Evolutionary conservation across 1,140 invertebrate species (phyloP), one percentile per base, ranked within the genome.

Genomic region (Agrilus planipennis): DNA sequence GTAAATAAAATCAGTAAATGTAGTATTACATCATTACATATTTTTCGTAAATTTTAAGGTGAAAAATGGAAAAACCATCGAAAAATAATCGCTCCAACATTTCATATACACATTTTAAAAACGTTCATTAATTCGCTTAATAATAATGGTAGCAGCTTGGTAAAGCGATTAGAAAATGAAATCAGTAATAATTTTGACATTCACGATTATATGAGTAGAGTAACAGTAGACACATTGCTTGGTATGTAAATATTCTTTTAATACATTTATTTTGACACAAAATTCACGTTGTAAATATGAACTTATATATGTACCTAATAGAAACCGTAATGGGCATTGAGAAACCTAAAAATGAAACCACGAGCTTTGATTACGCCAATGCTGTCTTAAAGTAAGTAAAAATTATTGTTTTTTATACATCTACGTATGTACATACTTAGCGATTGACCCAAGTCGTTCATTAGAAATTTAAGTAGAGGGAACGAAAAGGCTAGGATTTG

Each of bases 1-100:
- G 32, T n/a, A n/a, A n/a, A n/a, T n/a, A n/a, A n/a, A n/a, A n/a
- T n/a, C n/a, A n/a, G n/a, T n/a, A n/a, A n/a, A n/a, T n/a, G n/a
- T n/a, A n/a, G n/a, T n/a, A n/a, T n/a, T n/a, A n/a, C n/a, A n/a
- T n/a, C n/a, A n/a, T n/a, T n/a, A n/a, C n/a, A 25, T 25, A 7
- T 25, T 25, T 25, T 25, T 25, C 23, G 15, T 28, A 28, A 10
- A 9, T 15, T 40, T 61, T 12, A 31, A 77, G 84, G 84, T 25
- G 61, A 64, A 9, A 87, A 87, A 64, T 94, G 89, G 89, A 74
- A 75, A 31, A 52, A 58, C 0, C 65, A 86, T 11, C 68, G 90
- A 11, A 93, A 91, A 65, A 74, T 94, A 54, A 80, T 96, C 31
- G 91, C 90, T 0, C 92, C 92, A 0, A 84, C 89, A 1, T 96